These are phyloP conservation scores for Tribolium freemani DNA, from an alignment of 2,888 invertebrate species.

Conservation along the genomic window DNA sequence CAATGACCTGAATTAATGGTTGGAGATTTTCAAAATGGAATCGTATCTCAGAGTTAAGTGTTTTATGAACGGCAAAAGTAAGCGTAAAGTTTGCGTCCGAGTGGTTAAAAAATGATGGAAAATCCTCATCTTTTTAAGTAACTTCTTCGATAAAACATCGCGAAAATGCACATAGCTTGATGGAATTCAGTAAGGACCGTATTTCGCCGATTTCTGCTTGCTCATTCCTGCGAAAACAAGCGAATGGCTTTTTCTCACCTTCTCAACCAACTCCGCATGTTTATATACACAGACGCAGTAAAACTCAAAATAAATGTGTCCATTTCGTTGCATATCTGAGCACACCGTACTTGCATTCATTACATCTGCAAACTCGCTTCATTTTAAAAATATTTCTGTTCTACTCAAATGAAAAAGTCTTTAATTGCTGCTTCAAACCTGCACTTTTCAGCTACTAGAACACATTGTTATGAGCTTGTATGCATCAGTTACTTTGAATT, in stretches of 20 bases:
- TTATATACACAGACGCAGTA: constrained; percentile 13
- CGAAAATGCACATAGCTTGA: constrained; percentile 17
- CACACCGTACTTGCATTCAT: not conserved
- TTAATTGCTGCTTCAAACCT: constrained; percentile 13
- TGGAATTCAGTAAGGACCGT: constrained; percentile 8
- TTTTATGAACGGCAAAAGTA: constrained; percentile 12
- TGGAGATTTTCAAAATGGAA: not conserved
- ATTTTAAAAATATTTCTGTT: not conserved
- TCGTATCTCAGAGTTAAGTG: constrained; percentile 10
- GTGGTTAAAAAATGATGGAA: constrained; percentile 25
- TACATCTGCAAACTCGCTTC: not conserved
- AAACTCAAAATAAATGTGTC: constrained; percentile 6
- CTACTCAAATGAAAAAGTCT: not conserved
- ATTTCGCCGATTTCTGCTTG: constrained; percentile 20
- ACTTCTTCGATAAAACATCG: constrained; percentile 24
- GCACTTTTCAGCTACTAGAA: constrained; percentile 7
- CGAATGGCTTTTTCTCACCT: constrained; percentile 6
- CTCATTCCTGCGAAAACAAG: constrained; percentile 10
- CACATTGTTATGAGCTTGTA: constrained; percentile 31
- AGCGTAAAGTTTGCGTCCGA: constrained; percentile 25
- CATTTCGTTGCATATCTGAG: not conserved
- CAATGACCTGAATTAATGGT: constrained; percentile 16
- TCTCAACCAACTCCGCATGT: not conserved
- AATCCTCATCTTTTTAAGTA: constrained; percentile 24
- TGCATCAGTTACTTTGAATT: constrained; percentile 34